Evolutionary conservation across 2,797 vertebrate species (phyloP).

Genomic region (Lacerta bilineata): DNA sequence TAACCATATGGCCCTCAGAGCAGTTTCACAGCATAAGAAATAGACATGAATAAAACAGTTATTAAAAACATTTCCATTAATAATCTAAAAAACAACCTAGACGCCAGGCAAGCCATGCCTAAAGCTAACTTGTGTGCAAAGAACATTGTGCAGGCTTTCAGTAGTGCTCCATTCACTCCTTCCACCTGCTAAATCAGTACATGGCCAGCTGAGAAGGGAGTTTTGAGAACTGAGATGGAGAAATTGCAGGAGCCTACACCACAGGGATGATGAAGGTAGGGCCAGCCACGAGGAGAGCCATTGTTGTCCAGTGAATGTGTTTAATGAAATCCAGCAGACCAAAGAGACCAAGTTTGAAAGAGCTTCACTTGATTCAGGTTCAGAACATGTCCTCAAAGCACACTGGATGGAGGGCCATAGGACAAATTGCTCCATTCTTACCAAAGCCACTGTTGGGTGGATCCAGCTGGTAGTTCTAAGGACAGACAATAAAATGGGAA

Average conservation of each 20-base stretch:
- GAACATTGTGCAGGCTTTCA: not conserved
- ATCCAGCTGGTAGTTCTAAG: not conserved
- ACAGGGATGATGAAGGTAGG: not conserved
- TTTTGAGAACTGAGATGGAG: not conserved
- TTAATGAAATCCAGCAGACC: not conserved
- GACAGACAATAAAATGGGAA: not conserved
- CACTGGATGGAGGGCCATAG: not conserved
- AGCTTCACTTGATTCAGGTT: not conserved
- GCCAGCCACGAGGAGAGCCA: not conserved
- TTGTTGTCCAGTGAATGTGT: not conserved
- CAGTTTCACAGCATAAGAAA: not conserved
- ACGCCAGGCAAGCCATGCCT: not conserved
- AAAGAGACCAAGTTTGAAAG: not conserved
- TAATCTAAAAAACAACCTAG: not conserved
- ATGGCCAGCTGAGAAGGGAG: not conserved
- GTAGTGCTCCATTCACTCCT: not conserved
- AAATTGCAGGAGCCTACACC: not conserved
- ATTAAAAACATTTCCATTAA: conserved; percentile 7
- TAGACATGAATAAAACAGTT: not conserved
- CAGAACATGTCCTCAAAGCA: not conserved
- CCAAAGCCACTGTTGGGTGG: not conserved
- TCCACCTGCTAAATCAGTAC: not conserved
- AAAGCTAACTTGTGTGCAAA: not conserved
- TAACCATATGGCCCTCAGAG: not conserved
- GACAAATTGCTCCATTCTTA: not conserved